Evolutionary conservation across 2,888 invertebrate species (phyloP).

Genomic region (Cenopis cana): DNA sequence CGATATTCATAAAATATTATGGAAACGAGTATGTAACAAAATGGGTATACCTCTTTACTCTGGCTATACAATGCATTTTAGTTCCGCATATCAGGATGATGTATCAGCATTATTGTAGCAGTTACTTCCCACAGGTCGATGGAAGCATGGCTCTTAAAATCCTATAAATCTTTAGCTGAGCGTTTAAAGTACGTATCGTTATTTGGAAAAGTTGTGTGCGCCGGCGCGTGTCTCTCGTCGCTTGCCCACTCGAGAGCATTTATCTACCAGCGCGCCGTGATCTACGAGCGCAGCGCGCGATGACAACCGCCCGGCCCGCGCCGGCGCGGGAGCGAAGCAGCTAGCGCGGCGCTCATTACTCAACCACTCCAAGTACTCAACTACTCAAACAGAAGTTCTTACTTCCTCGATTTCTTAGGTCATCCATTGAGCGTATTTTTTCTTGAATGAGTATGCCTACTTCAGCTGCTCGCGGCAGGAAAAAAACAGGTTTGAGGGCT

Average conservation of each 20-base stretch:
- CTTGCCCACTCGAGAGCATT: slow-evolving; percentile 70
- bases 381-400: slow-evolving; percentile 12
- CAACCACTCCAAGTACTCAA: slow-evolving; percentile 11
- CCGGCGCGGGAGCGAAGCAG: slow-evolving; percentile 33
- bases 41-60: too few species aligned
- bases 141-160: slow-evolving; percentile 58
- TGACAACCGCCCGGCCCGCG: slow-evolving; percentile 62
- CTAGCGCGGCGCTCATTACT: slow-evolving; percentile 10
- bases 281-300: slow-evolving; percentile 71
- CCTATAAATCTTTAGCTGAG: slow-evolving; percentile 67
- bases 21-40: not conserved
- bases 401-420: slow-evolving; percentile 11
- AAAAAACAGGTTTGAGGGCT: too few species aligned
- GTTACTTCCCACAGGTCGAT: slow-evolving; percentile 36
- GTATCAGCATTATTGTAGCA: slow-evolving; percentile 28
- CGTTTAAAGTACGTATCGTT: slow-evolving; percentile 58
- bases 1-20: slow-evolving; percentile 18
- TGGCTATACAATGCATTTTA: slow-evolving; percentile 5
- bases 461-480: too few species aligned
- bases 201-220: slow-evolving; percentile 53
- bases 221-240: slow-evolving; percentile 70
- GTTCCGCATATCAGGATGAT: slow-evolving; percentile 6
- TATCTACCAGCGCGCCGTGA: slow-evolving; percentile 70
- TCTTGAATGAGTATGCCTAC: not conserved
- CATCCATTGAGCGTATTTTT: not conserved